These are phyloP conservation scores for Aleiodes testaceus DNA, from an alignment of 2,888 invertebrate genomes.

Conservation along the genomic window DNA sequence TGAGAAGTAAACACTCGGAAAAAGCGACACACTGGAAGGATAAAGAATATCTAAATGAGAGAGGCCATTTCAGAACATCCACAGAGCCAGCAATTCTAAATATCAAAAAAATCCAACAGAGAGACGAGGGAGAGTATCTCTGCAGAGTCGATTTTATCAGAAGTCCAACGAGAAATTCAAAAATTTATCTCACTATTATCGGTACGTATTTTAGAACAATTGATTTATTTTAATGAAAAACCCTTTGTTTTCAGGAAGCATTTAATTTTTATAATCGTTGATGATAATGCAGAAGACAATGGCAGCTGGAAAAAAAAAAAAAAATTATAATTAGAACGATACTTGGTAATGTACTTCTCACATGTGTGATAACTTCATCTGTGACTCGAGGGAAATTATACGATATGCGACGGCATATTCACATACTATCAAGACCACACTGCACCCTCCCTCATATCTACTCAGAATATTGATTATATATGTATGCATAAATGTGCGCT, in stretches of 20 bases:
- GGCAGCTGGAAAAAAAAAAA: not conserved
- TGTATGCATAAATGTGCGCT: slow-evolving; percentile 5
- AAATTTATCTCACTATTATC: slow-evolving; percentile 83
- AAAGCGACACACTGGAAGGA: slow-evolving; percentile 83
- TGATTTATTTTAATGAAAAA: not conserved
- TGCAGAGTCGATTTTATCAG: slow-evolving; percentile 88
- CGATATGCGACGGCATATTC: slow-evolving; percentile 23
- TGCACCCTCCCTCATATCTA: slow-evolving; percentile 28
- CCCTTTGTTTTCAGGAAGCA: too few species aligned
- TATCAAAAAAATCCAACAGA: slow-evolving; percentile 78
- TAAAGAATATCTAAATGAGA: slow-evolving; percentile 77
- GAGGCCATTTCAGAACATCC: slow-evolving; percentile 81
- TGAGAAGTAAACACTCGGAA: slow-evolving; percentile 76
- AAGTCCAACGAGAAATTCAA: slow-evolving; percentile 85
- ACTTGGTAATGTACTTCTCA: slow-evolving; percentile 20
- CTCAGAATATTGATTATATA: slow-evolving; percentile 19
- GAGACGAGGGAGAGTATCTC: slow-evolving; percentile 85
- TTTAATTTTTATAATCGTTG: too few species aligned
- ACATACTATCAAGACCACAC: slow-evolving; percentile 25
- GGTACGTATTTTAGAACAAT: slow-evolving; percentile 77
- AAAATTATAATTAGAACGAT: not conserved
- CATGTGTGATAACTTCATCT: slow-evolving; percentile 29
- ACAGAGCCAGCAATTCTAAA: slow-evolving; percentile 81
- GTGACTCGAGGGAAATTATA: slow-evolving; percentile 45
- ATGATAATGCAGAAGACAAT: too few species aligned